These are phyloP conservation scores for Bacillus rossius DNA, from an alignment of 1,140 invertebrate genomes.

Conservation along the genomic window DNA sequence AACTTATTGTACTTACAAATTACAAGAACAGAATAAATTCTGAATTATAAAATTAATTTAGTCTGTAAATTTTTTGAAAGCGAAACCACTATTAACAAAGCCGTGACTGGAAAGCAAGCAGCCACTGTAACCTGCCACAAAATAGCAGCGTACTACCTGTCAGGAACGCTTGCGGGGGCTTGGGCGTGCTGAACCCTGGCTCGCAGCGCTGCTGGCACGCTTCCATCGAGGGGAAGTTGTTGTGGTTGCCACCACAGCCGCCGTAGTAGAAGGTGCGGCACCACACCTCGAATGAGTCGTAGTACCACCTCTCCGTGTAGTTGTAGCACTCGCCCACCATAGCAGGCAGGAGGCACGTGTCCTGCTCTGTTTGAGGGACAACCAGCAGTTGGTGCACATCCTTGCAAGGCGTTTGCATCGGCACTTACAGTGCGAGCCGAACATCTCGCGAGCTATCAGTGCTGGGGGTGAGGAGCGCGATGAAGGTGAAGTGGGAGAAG, in stretches of 20 bases:
- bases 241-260: conserved; percentile 74
- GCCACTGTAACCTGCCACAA: neutral
- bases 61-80: neutral
- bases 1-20: too few relatives aligned
- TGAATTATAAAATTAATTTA: neutral
- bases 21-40: too few relatives aligned
- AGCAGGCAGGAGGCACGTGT: conserved; percentile 68
- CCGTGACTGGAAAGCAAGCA: neutral
- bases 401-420: conserved; percentile 67
- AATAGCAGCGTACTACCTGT: conserved; percentile 16
- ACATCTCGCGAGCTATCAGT: too few relatives aligned
- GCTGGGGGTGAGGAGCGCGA: too few relatives aligned
- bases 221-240: conserved; percentile 65
- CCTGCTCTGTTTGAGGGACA: conserved; percentile 56
- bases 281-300: conserved; percentile 60
- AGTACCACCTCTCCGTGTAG: conserved; percentile 78
- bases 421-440: too few relatives aligned
- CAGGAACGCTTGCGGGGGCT: conserved; percentile 22
- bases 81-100: neutral
- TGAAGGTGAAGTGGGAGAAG: too few relatives aligned
- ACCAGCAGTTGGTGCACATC: conserved; percentile 76
- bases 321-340: conserved; percentile 71
- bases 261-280: conserved; percentile 78
- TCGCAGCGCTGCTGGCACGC: conserved; percentile 61
- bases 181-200: conserved; percentile 34